Evolutionary conservation across 2,797 vertebrate species (phyloP).

Genomic region (Lacerta viridis): DNA sequence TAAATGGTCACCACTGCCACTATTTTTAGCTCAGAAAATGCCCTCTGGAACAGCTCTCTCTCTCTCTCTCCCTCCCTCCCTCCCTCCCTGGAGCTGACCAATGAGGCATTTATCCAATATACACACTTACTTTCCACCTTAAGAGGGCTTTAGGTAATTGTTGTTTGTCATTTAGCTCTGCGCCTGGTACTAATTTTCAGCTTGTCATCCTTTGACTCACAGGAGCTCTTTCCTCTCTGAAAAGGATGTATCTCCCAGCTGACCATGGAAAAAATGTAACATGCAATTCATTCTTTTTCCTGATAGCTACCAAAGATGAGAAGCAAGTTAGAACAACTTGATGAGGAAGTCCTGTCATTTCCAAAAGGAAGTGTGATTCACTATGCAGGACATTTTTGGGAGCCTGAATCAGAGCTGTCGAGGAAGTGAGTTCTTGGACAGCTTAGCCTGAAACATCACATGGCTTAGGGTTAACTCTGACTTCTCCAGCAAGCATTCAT

Average conservation of each 20-base stretch:
- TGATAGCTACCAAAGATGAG: slow-evolving; percentile 81
- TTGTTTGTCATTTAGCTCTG: slow-evolving; percentile 73
- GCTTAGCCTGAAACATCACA: slow-evolving; percentile 75
- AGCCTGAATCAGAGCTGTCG: slow-evolving; percentile 92
- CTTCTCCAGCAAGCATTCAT: slow-evolving; percentile 60
- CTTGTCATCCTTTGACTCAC: slow-evolving; percentile 81
- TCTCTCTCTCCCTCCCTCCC: neutral
- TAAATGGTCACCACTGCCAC: slow-evolving; percentile 48
- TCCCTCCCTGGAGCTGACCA: slow-evolving; percentile 46
- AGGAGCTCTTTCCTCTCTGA: slow-evolving; percentile 77
- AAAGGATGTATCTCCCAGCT: slow-evolving; percentile 79
- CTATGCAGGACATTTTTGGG: slow-evolving; percentile 87
- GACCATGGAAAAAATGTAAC: slow-evolving; percentile 82
- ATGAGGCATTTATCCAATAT: slow-evolving; percentile 57
- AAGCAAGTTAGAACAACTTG: slow-evolving; percentile 82
- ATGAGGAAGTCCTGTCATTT: slow-evolving; percentile 95
- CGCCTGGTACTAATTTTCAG: slow-evolving; percentile 82
- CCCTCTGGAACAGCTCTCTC: slow-evolving; percentile 11
- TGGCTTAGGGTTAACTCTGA: slow-evolving; percentile 74
- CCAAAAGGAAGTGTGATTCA: slow-evolving; percentile 98
- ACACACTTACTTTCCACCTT: slow-evolving; percentile 68
- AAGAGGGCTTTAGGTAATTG: slow-evolving; percentile 45
- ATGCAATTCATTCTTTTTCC: slow-evolving; percentile 78
- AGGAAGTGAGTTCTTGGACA: slow-evolving; percentile 90
- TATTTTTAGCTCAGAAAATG: slow-evolving; percentile 60